phyloP scores from a whole-genome alignment of 2,888 invertebrate genomes.

The Globia sparganii region DNA sequence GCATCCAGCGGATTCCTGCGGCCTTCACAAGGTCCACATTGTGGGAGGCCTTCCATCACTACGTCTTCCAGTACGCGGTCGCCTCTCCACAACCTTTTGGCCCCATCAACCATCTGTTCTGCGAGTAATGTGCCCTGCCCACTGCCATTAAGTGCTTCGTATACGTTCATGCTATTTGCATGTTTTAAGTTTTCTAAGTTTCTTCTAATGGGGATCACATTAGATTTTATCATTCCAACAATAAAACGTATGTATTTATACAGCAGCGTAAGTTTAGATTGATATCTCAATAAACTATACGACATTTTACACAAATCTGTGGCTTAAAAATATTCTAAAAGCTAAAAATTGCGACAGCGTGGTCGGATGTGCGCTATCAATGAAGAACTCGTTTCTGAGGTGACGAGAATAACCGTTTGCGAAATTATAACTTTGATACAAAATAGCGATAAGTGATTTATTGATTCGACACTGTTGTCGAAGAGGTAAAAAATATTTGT shows the following conservation, averaged over 20 bases:
- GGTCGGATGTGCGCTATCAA: slow-evolving; percentile 24
- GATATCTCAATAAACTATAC: slow-evolving; percentile 1
- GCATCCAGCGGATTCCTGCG: not conserved
- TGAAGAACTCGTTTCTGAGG: slow-evolving; percentile 32
- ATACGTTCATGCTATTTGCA: not conserved
- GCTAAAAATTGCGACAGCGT: slow-evolving; percentile 37
- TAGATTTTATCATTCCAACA: not conserved
- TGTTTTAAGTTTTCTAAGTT: not conserved
- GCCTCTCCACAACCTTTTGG: too few relatives aligned
- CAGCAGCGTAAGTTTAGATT: not conserved
- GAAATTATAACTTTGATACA: slow-evolving; percentile 23
- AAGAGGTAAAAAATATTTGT: not conserved
- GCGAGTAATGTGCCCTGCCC: not conserved
- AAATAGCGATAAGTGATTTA: slow-evolving; percentile 9
- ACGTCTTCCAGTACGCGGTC: not conserved
- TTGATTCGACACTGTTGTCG: slow-evolving; percentile 28
- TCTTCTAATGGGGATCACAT: not conserved
- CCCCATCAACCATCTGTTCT: not conserved
- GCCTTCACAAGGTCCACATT: not conserved
- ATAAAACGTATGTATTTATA: not conserved
- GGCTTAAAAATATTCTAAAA: slow-evolving; percentile 33
- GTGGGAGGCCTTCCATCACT: not conserved
- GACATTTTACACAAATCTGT: slow-evolving; percentile 39
- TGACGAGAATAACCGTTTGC: slow-evolving; percentile 18
- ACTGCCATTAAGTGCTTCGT: not conserved